Conservation (phyloP, 2,797 vertebrate genomes). For the Novumbra hubbsi region DNA sequence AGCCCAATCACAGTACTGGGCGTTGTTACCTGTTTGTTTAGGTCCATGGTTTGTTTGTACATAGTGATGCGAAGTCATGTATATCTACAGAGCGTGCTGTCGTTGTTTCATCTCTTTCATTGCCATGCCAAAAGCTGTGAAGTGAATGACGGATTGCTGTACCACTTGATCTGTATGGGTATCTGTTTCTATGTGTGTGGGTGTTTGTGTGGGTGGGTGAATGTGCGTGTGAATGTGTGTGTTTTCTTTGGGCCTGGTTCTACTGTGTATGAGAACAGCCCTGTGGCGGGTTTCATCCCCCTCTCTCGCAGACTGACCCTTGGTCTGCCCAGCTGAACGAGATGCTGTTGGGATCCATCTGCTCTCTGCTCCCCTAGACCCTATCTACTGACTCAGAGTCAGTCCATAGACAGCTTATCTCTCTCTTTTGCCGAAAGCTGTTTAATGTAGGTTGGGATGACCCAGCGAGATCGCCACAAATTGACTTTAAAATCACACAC, state of each 20-base stretch:
- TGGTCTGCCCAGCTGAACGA: conserved; percentile 28
- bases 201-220: background rate
- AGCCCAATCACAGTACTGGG: background rate
- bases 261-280: conserved; percentile 14
- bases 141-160: background rate
- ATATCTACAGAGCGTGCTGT: background rate
- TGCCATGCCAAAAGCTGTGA: background rate
- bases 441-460: background rate
- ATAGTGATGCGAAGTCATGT: background rate
- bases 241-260: background rate
- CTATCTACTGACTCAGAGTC: conserved; percentile 22
- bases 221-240: background rate
- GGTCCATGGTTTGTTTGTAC: background rate
- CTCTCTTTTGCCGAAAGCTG: background rate
- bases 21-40: conserved; percentile 7
- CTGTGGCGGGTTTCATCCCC: conserved; percentile 32
- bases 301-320: conserved; percentile 47
- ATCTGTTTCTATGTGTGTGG: background rate
- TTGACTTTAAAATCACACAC: background rate
- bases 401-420: conserved; percentile 1
- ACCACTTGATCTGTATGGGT: background rate
- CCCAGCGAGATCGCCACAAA: no score
- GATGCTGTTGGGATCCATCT: conserved; percentile 10
- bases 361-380: conserved; percentile 3
- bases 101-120: background rate